phyloP scores from a whole-genome alignment of 2,888 invertebrate genomes.

The Mechanitis messenoides region DNA sequence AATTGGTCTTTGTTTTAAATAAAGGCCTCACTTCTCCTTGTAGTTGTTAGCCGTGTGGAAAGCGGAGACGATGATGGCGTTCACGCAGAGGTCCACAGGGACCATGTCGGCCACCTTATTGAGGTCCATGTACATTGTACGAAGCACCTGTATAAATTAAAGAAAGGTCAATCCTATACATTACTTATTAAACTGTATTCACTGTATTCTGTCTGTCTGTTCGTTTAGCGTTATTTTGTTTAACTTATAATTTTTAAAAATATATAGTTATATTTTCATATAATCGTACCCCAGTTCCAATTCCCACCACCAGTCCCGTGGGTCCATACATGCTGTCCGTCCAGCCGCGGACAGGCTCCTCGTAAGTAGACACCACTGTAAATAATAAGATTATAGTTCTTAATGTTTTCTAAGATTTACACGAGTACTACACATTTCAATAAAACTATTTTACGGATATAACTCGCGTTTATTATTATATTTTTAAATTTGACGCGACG shows the following conservation, averaged over 20 bases:
- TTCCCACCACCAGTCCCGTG: constrained; percentile 83
- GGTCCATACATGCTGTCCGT: constrained; percentile 95
- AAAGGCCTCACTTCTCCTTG: constrained; percentile 53
- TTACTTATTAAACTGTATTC: neutral
- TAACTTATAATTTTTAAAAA: neutral
- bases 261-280: neutral
- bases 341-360: constrained; percentile 88
- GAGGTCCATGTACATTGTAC: constrained; percentile 82
- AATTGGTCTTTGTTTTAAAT: no score
- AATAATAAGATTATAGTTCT: neutral
- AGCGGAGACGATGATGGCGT: constrained; percentile 86
- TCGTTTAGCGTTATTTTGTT: neutral
- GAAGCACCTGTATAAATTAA: constrained; percentile 45
- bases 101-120: constrained; percentile 86
- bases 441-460: no score
- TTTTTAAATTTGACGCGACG: no score
- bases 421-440: no score
- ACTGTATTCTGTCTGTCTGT: no score
- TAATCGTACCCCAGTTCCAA: constrained; percentile 82
- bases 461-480: no score
- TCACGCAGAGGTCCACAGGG: constrained; percentile 85
- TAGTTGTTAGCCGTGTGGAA: constrained; percentile 80
- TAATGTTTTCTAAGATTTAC: no score
- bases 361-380: constrained; percentile 79
- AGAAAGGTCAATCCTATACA: neutral